Base-by-base conservation (phyloP, 2,113 vertebrate species). In the Emberiza fucata region DNA sequence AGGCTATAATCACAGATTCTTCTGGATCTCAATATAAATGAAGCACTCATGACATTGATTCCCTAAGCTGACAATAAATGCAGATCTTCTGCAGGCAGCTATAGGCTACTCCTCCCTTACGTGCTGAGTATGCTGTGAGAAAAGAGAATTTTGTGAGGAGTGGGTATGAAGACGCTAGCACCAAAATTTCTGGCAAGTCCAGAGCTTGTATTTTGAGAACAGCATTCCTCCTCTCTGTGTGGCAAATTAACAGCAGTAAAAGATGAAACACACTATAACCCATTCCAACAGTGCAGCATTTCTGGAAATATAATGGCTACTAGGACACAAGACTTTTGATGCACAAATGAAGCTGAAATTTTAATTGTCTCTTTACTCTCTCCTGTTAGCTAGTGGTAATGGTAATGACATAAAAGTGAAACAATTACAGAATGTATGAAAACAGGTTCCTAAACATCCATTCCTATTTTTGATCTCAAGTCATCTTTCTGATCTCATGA, bases 111-210 rank as follows among this genome's bases (percentile, higher is more conserved):
- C 15, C 56, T 44, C 50, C 33, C 18, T 90, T 59, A 44, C 17
- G 31, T 0, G 1, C 14, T 53, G 40, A 2, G 10, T 6, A 57
- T 14, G 45, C 1, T 35, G 48, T 7, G 0, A 42, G 12, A 47
- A 70, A 69, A 63, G 22, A 71, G 47, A 11, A 56, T 50, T 83
- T 64, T 78, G 23, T 73, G 15, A 82, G 9, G 54, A 71, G 28
- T 3, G 8, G 37, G 25, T 60, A 51, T 51, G 59, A 82, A 3
- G 19, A 71, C 3, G 6, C 12, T 28, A 18, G 17, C 18, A 16
- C 23, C 37, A 76, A 56, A 51, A 69, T 14, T 57, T 47, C 69
- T 72, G 31, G 15, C 15, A 65, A n/a, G 14, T 54, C 40, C 42
- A 27, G 9, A 28, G 35, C 33, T 73, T 73, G 14, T 53, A 33